Percentiles rank a stretch among this genome's conserved stretches.
Conservation (phyloP, 2,113 vertebrate genomes). For the Lepisosteus osseus region DNA sequence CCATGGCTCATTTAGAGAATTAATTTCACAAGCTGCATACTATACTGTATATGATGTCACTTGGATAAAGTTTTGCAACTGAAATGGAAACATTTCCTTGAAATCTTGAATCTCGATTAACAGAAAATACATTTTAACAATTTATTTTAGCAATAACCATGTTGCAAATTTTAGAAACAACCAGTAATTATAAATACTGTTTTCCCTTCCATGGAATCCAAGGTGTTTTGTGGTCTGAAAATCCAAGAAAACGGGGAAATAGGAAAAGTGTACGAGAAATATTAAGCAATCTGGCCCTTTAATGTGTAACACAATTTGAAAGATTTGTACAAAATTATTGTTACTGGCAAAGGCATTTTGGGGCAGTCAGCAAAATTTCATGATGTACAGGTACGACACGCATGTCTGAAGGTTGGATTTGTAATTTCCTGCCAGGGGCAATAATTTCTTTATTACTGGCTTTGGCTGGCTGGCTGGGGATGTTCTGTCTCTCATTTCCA, state of each 20-base stretch:
- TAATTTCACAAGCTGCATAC: too few species aligned
- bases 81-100: too few species aligned
- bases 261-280: constrained; percentile 27
- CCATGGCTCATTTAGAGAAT: too few species aligned
- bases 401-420: constrained; percentile 39
- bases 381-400: constrained; percentile 56
- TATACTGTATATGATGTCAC: too few species aligned
- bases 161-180: background rate
- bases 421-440: constrained; percentile 59
- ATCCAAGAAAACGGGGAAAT: too few species aligned
- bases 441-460: constrained; percentile 51
- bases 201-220: too few species aligned
- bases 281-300: constrained; percentile 41
- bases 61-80: too few species aligned
- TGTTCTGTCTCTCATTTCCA: constrained; percentile 53
- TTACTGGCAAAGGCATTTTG: constrained; percentile 51
- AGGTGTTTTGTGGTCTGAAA: too few species aligned
- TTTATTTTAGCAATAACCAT: too few species aligned
- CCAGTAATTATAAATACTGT: too few species aligned
- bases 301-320: constrained; percentile 39
- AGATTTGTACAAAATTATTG: constrained; percentile 55
- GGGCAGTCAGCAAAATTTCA: constrained; percentile 47
- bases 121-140: too few species aligned
- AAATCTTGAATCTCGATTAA: too few species aligned
- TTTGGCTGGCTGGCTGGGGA: constrained; percentile 42